These are phyloP conservation scores for Vanessa tameamea DNA, from an alignment of 1,140 invertebrate genomes.

Conservation along the genomic window DNA sequence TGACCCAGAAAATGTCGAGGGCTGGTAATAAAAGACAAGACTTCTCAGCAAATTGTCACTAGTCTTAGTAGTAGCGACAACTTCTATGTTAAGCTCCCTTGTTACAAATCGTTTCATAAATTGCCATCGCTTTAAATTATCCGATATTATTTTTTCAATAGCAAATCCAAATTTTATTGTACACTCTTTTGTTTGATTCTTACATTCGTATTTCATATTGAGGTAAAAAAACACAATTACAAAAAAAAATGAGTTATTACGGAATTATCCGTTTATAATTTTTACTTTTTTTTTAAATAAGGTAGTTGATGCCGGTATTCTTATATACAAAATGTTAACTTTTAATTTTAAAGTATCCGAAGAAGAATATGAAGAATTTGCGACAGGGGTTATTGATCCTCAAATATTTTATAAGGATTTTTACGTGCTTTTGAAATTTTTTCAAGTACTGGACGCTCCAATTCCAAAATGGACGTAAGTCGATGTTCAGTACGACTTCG, in stretches of 20 bases:
- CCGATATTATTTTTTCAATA: no score
- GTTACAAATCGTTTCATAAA: conserved; percentile 23
- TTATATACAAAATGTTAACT: conserved; percentile 39
- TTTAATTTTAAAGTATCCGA: conserved; percentile 47
- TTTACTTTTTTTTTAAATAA: not conserved
- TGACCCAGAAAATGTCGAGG: conserved; percentile 51
- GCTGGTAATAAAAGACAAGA: conserved; percentile 52
- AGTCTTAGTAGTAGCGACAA: conserved; percentile 30
- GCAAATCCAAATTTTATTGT: no score
- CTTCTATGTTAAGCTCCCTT: conserved; percentile 25
- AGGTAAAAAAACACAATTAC: no score
- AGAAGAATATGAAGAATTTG: conserved; percentile 50
- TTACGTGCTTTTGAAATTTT: conserved; percentile 47
- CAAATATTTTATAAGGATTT: conserved; percentile 53
- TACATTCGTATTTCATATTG: no score
- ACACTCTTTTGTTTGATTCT: no score
- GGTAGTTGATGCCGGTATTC: not conserved
- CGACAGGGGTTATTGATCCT: conserved; percentile 47
- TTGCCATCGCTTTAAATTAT: conserved; percentile 11
- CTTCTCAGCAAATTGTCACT: conserved; percentile 48
- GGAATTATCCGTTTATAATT: no score
- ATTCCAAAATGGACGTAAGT: conserved; percentile 46
- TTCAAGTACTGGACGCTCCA: conserved; percentile 49
- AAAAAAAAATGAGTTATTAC: no score
- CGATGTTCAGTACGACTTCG: conserved; percentile 14